Conservation (phyloP, 2,113 vertebrate genomes). For the Desmodus rotundus region DNA sequence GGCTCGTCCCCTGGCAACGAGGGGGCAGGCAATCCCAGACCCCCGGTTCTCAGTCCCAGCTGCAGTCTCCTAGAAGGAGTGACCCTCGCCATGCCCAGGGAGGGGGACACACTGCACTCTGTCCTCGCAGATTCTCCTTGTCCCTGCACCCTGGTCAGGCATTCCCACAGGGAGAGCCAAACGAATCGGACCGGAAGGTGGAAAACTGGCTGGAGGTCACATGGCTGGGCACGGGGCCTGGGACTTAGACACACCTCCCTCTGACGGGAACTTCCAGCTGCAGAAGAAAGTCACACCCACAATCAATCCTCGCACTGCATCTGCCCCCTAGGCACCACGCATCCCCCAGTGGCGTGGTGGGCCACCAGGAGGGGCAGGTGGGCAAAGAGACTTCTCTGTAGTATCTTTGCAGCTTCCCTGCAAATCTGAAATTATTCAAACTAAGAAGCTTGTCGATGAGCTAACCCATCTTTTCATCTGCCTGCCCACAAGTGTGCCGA, state of each 20-base stretch:
- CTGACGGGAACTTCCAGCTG: neutral
- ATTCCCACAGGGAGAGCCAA: neutral
- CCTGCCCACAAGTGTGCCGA: neutral
- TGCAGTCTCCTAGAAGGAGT: too few relatives aligned
- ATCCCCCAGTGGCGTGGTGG: accelerated
- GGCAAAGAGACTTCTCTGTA: accelerated
- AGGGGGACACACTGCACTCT: neutral
- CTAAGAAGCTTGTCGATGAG: too few relatives aligned
- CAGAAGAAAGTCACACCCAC: neutral
- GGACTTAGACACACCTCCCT: neutral
- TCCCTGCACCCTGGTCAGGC: accelerated
- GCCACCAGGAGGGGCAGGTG: accelerated
- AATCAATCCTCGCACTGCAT: accelerated
- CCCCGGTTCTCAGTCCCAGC: too few relatives aligned
- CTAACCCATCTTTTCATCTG: neutral
- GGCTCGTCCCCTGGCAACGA: slow-evolving; percentile 68
- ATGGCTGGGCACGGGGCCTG: neutral
- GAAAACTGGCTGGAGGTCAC: neutral
- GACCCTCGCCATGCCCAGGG: accelerated
- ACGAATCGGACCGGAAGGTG: neutral
- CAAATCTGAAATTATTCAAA: neutral
- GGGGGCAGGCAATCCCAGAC: neutral
- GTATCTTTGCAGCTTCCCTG: neutral
- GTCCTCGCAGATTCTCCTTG: too few relatives aligned
- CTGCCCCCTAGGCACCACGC: accelerated